Evolutionary conservation across 92 coral and sea anemone species (phyloP), one percentile per base, ranked within the genome.

Genomic region (Siderastrea siderea): DNA sequence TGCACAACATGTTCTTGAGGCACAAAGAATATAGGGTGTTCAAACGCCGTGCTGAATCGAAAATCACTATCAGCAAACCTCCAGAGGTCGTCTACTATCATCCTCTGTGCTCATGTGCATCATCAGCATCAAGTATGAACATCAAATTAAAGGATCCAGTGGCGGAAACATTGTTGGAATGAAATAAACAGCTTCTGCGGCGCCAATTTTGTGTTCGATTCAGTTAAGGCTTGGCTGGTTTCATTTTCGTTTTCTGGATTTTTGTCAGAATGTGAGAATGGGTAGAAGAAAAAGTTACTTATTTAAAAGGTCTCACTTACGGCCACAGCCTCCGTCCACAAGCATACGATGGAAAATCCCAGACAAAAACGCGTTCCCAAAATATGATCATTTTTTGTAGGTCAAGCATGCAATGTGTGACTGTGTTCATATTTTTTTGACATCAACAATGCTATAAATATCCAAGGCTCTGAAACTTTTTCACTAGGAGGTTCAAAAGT

Each of bases 41-140:
- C 83, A 85, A 47, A 7, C 76, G 77, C 46, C 68, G 54, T 26
- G 82, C 84, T 17, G 84, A 77, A 68, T 50, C 77, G 12, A 77
- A 85, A 52, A 77, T 85, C 38, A 48, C 77, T 17, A 85, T 85
- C 7, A 63, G 59, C 61, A 63, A 70, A 47, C 53, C 82, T 13
- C 77, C 90, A 10, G 93, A 93, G 86, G 12, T 64, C n/a, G 95
- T 93, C 19, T 93, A 84, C 51, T 93, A 74, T 75, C 95, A 93
- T 87, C 95, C 93, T 10, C 58, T 58, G 63, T 57, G 78, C 55
- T 75, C 89, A 38, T 85, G 89, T 65, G 83, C 89, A n/a, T 79
- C 90, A 51, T 53, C 74, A 8, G 90, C 90, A 12, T 68, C 90
- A 54, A 79, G 90, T 69, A 71, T 15, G 48, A 86, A 86, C 85